Evolutionary conservation across 2,797 vertebrate species (phyloP).

Genomic region (Pteronotus mesoamericanus): DNA sequence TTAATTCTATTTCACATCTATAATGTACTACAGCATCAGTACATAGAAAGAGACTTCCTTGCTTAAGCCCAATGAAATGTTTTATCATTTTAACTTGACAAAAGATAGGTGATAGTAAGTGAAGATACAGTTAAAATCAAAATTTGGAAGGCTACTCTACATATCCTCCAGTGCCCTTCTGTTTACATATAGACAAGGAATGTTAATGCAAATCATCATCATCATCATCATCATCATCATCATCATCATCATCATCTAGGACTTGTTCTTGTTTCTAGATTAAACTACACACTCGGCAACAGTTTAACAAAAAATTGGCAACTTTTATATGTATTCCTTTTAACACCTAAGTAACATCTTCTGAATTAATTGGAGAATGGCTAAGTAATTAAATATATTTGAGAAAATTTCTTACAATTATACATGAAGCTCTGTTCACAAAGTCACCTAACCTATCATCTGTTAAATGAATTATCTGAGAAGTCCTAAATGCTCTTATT

Average conservation of each 20-base stretch:
- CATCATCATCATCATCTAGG: background rate
- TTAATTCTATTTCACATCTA: background rate
- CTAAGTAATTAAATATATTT: background rate
- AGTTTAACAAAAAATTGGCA: background rate
- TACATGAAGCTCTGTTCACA: background rate
- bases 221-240: too few relatives aligned
- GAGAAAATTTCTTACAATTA: background rate
- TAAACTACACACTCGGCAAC: background rate
- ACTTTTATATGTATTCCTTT: background rate
- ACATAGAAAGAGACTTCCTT: background rate
- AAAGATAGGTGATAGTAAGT: background rate
- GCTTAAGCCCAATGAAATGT: background rate
- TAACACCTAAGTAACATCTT: background rate
- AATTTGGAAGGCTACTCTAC: background rate
- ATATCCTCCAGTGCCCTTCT: background rate
- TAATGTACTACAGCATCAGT: background rate
- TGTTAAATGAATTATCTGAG: background rate
- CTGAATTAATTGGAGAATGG: background rate
- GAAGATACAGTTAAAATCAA: background rate
- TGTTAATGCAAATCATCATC: background rate
- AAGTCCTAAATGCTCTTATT: background rate
- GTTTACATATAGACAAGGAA: background rate
- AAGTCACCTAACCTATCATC: background rate
- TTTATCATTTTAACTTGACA: conserved; percentile 37
- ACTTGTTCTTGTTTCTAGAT: background rate